Evolutionary conservation across 1,140 invertebrate species (phyloP), one percentile per base, ranked within the genome.

Genomic region (Zelostemma sp.): DNA sequence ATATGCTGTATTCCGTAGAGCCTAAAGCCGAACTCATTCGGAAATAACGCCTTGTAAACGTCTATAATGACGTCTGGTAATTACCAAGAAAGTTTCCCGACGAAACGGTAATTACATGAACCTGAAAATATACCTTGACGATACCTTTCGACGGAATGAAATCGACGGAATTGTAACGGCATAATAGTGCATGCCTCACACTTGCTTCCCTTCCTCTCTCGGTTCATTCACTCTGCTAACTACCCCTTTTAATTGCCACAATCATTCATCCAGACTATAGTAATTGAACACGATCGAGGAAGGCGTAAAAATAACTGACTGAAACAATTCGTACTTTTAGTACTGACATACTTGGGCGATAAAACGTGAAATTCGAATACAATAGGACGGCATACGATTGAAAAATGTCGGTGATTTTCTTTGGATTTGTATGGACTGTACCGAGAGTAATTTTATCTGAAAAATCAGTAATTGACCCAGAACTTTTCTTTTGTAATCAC

Each of bases 41-140:
- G 60, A 47, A 68, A 63, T 49, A 59, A 51, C 41, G 38, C 15
- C 49, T 54, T 51, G 41, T 77, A 80, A 78, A 77, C 71, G 75
- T 57, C 67, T 64, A 56, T 80, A 80, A 77, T 77, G 76, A 78
- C 72, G 73, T 74, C 72, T 72, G 61, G 72, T 74, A 80, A 80
- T 80, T 79, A 75, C 74, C 69, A 72, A 62, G 69, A 77, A 79
- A 77, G 73, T 80, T 78, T 62, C 59, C 66, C 63, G 54, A n/a
- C 58, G 75, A 76, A 73, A 78, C 68, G 68, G 74, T 74, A 80
- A 80, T 80, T 79, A 79, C 73, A 70, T 62, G 56, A 14, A 66
- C 51, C 70, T 63, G 41, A 53, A 67, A 58, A 73, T 62, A 68
- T 71, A 70, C 59, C 77, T 50, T 62, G 66, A 60, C 56, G 66